Percentiles rank a stretch among this genome's conserved stretches.
phyloP scores from a whole-genome alignment of 2,797 vertebrate genomes.

The Naso thynnoides region DNA sequence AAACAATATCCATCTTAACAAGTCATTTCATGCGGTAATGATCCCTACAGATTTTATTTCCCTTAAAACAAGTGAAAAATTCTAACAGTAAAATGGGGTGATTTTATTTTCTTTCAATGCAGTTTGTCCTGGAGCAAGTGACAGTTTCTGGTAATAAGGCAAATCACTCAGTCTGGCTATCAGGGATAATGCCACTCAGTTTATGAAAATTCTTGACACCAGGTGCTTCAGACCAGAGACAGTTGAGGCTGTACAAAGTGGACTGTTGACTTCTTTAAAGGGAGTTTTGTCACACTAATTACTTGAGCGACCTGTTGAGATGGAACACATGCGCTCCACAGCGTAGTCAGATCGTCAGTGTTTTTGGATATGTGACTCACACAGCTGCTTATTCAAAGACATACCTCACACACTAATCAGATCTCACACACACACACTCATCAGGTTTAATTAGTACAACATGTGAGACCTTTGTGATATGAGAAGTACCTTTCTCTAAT shows the following conservation, averaged over 20 bases:
- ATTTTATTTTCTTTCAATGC: slow-evolving; percentile 28
- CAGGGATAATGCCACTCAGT: slow-evolving; percentile 21
- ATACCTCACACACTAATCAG: slow-evolving; percentile 5
- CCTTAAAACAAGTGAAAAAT: slow-evolving; percentile 47
- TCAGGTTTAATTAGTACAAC: slow-evolving; percentile 35
- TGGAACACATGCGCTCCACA: slow-evolving; percentile 4
- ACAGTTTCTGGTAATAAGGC: slow-evolving; percentile 9
- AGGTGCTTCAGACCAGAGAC: slow-evolving; percentile 6
- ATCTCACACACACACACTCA: neutral
- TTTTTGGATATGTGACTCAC: slow-evolving; percentile 1
- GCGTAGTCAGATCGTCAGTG: slow-evolving; percentile 15
- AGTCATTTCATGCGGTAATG: slow-evolving; percentile 52
- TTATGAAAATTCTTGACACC: slow-evolving; percentile 22
- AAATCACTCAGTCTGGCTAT: neutral
- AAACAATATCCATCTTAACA: slow-evolving; percentile 64
- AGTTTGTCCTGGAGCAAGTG: slow-evolving; percentile 9
- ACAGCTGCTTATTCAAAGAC: slow-evolving; percentile 11
- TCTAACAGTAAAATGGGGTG: neutral
- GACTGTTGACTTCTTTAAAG: slow-evolving; percentile 21
- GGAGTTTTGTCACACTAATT: slow-evolving; percentile 27
- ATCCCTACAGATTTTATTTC: slow-evolving; percentile 49
- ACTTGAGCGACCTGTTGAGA: slow-evolving; percentile 11
- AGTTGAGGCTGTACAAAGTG: neutral
- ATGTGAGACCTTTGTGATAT: slow-evolving; percentile 14
- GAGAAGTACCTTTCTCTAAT: slow-evolving; percentile 7